Conservation (phyloP, 2,113 vertebrate genomes). For the Okapia johnstoni region DNA sequence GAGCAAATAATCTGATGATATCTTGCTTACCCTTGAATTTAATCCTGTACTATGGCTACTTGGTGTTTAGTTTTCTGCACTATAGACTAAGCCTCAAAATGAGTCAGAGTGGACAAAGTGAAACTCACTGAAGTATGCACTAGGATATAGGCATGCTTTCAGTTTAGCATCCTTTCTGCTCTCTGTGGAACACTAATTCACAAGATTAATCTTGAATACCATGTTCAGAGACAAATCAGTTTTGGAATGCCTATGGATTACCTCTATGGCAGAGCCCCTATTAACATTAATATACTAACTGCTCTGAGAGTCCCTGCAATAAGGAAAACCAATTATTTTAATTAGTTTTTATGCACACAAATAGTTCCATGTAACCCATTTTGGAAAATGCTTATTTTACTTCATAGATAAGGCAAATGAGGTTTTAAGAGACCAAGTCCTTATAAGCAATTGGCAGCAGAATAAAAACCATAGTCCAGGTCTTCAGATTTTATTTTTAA, state of each 20-base stretch:
- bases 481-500: background rate
- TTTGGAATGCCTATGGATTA: background rate
- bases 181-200: background rate
- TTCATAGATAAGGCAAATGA: background rate
- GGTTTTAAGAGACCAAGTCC: background rate
- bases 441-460: background rate
- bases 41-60: background rate
- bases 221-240: background rate
- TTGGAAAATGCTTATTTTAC: background rate
- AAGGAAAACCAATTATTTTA: background rate
- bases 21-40: background rate
- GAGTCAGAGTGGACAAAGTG: background rate
- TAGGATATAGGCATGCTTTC: background rate
- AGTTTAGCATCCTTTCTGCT: background rate
- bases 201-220: background rate
- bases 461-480: background rate
- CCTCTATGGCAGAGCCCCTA: background rate
- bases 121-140: background rate
- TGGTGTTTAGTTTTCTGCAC: background rate
- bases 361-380: background rate
- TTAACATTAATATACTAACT: background rate
- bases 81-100: background rate
- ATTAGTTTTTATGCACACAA: background rate
- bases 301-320: background rate
- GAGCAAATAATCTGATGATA: background rate